phyloP scores from a whole-genome alignment of 2,888 invertebrate genomes.

The Mimumesa dahlbomi region DNA sequence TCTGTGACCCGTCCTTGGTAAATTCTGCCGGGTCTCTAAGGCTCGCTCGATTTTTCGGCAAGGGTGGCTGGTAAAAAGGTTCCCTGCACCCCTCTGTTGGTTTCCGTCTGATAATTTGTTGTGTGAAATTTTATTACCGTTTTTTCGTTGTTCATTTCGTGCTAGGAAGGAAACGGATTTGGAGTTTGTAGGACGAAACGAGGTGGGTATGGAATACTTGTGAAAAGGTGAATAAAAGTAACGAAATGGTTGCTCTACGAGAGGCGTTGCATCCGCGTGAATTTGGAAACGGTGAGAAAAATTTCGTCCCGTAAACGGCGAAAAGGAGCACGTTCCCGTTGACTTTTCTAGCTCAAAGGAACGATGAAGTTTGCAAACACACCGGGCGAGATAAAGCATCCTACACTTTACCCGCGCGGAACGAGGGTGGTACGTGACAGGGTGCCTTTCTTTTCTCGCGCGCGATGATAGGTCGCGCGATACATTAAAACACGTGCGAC shows the following conservation, averaged over 20 bases:
- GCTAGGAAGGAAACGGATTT: too few relatives aligned
- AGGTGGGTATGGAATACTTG: too few relatives aligned
- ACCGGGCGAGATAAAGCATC: constrained; percentile 21
- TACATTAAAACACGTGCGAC: neutral
- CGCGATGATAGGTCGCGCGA: constrained; percentile 1
- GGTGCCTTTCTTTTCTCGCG: neutral
- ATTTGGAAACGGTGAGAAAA: too few relatives aligned
- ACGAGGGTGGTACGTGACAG: constrained; percentile 4
- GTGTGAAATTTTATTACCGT: too few relatives aligned
- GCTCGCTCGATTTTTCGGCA: constrained; percentile 7
- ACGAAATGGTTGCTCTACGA: too few relatives aligned
- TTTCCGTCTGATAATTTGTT: neutral
- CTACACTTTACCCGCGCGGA: constrained; percentile 12
- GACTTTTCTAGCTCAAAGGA: neutral
- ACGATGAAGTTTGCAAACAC: constrained; percentile 18
- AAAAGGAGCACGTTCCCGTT: too few relatives aligned
- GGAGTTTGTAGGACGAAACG: too few relatives aligned
- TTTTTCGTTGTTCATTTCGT: too few relatives aligned
- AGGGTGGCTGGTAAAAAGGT: constrained; percentile 36
- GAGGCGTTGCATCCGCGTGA: too few relatives aligned
- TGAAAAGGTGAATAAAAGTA: too few relatives aligned
- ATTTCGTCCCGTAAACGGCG: too few relatives aligned
- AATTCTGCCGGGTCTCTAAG: constrained; percentile 20
- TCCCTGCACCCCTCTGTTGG: constrained; percentile 14
- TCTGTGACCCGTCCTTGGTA: constrained; percentile 53